Conservation (phyloP, 1,140 invertebrate genomes). For the Colletes latitarsis region DNA sequence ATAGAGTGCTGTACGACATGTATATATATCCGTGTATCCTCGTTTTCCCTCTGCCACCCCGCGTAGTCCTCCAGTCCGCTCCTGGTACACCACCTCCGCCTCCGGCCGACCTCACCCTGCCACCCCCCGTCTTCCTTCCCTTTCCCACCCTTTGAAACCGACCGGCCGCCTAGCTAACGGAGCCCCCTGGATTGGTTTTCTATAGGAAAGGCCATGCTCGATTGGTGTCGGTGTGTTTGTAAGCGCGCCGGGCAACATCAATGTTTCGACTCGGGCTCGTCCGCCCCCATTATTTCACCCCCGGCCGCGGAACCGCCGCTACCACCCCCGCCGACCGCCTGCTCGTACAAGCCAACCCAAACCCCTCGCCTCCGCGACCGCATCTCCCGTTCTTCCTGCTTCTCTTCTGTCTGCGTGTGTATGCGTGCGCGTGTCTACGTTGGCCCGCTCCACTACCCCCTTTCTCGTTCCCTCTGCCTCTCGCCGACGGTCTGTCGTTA, state of each 20-base stretch:
- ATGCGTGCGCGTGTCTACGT: background rate
- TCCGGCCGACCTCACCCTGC: constrained; percentile 3
- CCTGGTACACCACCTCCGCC: constrained; percentile 23
- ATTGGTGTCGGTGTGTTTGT: constrained; percentile 71
- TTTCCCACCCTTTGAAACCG: constrained; percentile 48
- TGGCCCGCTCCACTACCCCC: background rate
- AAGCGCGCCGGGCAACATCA: constrained; percentile 70
- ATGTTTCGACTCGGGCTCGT: constrained; percentile 73
- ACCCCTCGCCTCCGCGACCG: background rate
- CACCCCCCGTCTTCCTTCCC: constrained; percentile 18
- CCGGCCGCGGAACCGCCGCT: constrained; percentile 60
- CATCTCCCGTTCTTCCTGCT: constrained; percentile 21
- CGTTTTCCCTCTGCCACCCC: constrained; percentile 46
- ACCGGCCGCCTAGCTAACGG: constrained; percentile 64
- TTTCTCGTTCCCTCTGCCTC: constrained; percentile 16
- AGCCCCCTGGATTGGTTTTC: constrained; percentile 67
- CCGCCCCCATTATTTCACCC: constrained; percentile 75
- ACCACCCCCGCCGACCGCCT: constrained; percentile 23
- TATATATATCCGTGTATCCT: constrained; percentile 15
- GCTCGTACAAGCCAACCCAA: constrained; percentile 28
- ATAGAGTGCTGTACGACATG: constrained; percentile 58
- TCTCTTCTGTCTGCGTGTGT: background rate
- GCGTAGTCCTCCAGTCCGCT: constrained; percentile 36
- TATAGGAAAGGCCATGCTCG: constrained; percentile 67
- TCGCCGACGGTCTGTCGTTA: constrained; percentile 6